Evolutionary conservation across 2,113 vertebrate genomes (phyloP), one percentile per base, ranked within the genome.

Genomic region (Lepus europaeus): DNA sequence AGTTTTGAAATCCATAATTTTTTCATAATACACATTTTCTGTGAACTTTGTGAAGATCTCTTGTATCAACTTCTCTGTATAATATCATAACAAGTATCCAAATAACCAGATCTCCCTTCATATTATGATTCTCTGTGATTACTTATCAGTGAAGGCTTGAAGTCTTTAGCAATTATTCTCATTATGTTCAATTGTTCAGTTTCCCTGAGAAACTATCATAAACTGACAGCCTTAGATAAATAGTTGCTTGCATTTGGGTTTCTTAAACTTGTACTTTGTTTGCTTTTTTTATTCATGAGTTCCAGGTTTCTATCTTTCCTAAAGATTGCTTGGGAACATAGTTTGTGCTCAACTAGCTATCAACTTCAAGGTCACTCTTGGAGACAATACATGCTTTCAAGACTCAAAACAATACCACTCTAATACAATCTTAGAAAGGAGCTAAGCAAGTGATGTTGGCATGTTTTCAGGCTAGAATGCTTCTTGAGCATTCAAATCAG

Each of bases 161-260:
- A 53, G 66, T 87, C 3, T 39, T 87, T 79, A 78, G 45, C n/a
- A 80, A 78, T 78, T 78, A 63, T 76, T 81, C 73, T 78, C n/a
- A 83, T 80, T 51, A 33, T 73, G 19, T 85, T 86, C n/a, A 27
- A 64, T 81, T 91, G 36, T 19, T 91, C 36, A 73, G 0, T 76
- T 89, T 94, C 63, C 33, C 25, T 92, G 79, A 19, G 51, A 90
- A 90, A 49, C 33, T 6, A 59, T 59, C 66, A 83, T 69, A 87
- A 83, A 31, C 64, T 89, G 29, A 66, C 49, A 61, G 20, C 14
- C n/a, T 9, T 23, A 56, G 27, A 61, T 85, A 89, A 70, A 93
- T 6, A 82, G 49, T 95, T 81, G 19, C 69, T 87, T 87, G 5
- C 33, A 66, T 63, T 88, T 45, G n/a, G 45, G 23, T 86, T 92